Base-by-base conservation (phyloP, 1,140 invertebrate species). In the Aphelenchoides besseyi region DNA sequence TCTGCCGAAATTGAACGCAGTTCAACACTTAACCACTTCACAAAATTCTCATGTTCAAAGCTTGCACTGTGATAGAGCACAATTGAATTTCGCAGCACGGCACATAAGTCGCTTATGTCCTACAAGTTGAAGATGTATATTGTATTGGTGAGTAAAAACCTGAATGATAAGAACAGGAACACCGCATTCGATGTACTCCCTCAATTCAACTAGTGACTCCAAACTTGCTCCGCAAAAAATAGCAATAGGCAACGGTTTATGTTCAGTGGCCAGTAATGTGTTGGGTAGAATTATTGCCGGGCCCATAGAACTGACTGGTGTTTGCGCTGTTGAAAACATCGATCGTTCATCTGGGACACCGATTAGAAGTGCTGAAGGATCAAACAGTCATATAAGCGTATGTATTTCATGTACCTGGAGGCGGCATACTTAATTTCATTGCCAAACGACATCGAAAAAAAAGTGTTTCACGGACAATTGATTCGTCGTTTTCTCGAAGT, bases 71-170 rank as follows among this genome's bases (percentile, higher is more conserved):
- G 73, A 35, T 75, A 79, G 28, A 83, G 72, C 12, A 76, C 53
- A 32, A 77, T 68, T 28, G 69, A 68, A 30, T 59, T 68, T 16
- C 33, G 52, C 23, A 76, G 68, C 28, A 83, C 55, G 12, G 73
- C 71, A 68, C 80, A 83, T 26, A 82, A 35, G 57, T 82, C 80
- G 55, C 80, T 81, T 23, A 71, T 75, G 57, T 82, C 78, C 59
- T 81, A 72, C 3, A 81, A 32, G n/a, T n/a, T n/a, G n/a, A n/a
- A n/a, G n/a, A n/a, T n/a, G 2, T 36, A 36, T 32, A 41, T 59
- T 35, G 1, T 2, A 29, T 66, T 30, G 32, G 29, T 55, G 1
- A 26, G 52, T 67, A 32, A 30, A 78, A 62, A 75, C 78, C 57
- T 81, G 73, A 3, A 81, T 68, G 53, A 83, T 70, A 9, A 81